These are phyloP conservation scores for Zosterops hypoxanthus DNA, from an alignment of 2,113 vertebrate species.

Conservation along the genomic window DNA sequence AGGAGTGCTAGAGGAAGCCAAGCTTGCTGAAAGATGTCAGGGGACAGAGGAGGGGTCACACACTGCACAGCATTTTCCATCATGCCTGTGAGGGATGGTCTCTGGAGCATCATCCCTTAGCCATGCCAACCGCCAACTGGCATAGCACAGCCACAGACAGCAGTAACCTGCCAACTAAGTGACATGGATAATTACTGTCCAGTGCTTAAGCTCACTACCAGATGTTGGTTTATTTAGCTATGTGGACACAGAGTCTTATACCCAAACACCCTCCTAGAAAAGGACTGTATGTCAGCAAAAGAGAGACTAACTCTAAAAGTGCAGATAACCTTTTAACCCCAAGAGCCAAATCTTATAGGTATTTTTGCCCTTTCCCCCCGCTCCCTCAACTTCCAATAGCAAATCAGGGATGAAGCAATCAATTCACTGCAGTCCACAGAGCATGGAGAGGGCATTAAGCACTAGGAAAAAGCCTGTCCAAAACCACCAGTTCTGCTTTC, in stretches of 20 bases:
- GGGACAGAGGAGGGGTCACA: background rate
- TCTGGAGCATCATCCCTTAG: background rate
- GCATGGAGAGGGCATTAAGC: background rate
- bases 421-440: background rate
- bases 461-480: background rate
- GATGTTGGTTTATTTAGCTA: background rate
- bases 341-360: background rate
- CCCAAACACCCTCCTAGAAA: background rate
- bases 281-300: background rate
- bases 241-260: background rate
- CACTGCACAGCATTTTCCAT: background rate
- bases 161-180: background rate
- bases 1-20: background rate
- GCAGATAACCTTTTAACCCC: background rate
- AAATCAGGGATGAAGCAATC: background rate
- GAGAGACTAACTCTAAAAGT: background rate
- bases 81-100: background rate
- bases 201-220: background rate
- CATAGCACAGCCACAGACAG: background rate
- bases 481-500: constrained; percentile 28
- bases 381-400: background rate
- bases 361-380: background rate
- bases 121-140: background rate
- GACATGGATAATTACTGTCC: background rate
- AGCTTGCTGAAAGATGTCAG: background rate